Base-by-base conservation (phyloP, 2,888 invertebrate species). In the Steinernema hermaphroditum region DNA sequence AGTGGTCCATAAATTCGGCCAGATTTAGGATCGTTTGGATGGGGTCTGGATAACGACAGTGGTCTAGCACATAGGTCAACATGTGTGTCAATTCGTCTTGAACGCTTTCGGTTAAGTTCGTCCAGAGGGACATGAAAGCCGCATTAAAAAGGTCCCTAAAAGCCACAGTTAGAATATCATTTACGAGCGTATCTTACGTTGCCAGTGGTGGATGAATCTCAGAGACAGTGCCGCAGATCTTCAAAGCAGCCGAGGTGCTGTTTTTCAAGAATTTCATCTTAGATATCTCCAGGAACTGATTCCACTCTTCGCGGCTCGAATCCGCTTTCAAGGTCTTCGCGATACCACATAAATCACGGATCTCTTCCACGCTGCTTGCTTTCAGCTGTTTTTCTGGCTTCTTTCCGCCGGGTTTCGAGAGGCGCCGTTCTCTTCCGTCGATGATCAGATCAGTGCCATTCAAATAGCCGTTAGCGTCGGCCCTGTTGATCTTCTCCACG, bases 1-100 rank as follows among this genome's bases (percentile, higher is more conserved):
- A 97, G 87, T 98, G 98, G 85, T 98, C 98, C 95, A 98, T 96
- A 85, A 99, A 99, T 88, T 98, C 98, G 0, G 96, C 96, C 76
- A 99, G 89, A 89, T 98, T 98, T 16, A 99, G 90, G 50, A 86
- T 81, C 0, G 82, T 78, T 69, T 85, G 84, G 19, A 83, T 79
- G 2, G 85, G 81, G 54, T 86, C 86, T 0, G 81, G 73, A 62
- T 82, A 79, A 2, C 81, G 77, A 0, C 95, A 94, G 6, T 83
- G 85, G 74, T 92, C 91, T 8, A 98, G 88, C 0, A 97, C 97
- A 86, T 93, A 92, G 1, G 76, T 72, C 50, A 98, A 88, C 37
- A 93, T 93, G 71, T 91, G 90, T 9, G 96, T 92, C 1, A 98
- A 89, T 84, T 95, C 94, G 49, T 91, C 90, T 77, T 94, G 93